Percentiles rank a stretch among this genome's conserved stretches.
Conservation (phyloP, 2,797 vertebrate species). For the Galaxias olidus region DNA sequence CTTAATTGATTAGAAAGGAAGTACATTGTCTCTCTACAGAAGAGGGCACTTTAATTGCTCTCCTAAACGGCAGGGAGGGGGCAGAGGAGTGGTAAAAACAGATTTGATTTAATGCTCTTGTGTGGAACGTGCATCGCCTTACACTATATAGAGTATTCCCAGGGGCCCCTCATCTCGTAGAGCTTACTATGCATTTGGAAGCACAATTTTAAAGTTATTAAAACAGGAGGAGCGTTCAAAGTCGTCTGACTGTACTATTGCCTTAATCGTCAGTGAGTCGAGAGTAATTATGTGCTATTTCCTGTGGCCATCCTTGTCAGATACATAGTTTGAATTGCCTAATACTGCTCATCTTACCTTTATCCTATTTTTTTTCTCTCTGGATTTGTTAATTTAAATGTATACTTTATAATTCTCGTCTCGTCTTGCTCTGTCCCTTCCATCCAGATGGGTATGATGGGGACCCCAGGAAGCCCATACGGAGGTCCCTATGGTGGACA, state of each 20-base stretch:
- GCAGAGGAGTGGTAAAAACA: neutral
- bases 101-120: neutral
- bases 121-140: neutral
- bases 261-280: no score
- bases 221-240: neutral
- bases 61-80: neutral
- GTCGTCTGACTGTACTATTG: no score
- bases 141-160: constrained; percentile 8
- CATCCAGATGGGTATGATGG: constrained; percentile 92
- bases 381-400: no score
- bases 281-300: no score
- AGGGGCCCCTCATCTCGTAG: constrained; percentile 6
- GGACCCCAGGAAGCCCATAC: constrained; percentile 85
- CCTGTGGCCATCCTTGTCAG: neutral
- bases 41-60: constrained; percentile 18
- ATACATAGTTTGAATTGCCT: neutral
- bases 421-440: neutral
- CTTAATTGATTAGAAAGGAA: constrained; percentile 21
- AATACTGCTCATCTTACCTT: neutral
- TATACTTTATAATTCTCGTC: no score
- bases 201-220: neutral
- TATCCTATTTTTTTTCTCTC: constrained; percentile 5
- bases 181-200: neutral
- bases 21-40: neutral
- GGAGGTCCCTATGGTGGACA: constrained; percentile 86